Percentiles rank a stretch among this genome's conserved stretches.
phyloP scores from a whole-genome alignment of 1,140 invertebrate species.

The Yoshiicerus persimilis region DNA sequence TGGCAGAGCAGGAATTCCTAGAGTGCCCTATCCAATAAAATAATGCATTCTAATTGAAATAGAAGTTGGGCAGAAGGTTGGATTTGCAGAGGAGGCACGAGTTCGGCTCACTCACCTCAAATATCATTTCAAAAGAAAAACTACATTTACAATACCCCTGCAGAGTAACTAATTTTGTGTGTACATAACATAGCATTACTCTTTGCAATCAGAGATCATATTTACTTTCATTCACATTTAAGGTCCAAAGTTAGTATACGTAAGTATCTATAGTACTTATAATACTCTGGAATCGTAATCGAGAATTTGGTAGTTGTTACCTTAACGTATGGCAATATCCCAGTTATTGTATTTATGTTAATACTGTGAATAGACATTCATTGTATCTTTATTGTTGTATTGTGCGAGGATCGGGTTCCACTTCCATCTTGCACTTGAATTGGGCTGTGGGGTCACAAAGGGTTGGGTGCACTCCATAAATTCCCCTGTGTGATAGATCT shows the following conservation, averaged over 20 bases:
- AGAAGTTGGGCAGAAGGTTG: not conserved
- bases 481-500: conserved; percentile 2
- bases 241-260: not conserved
- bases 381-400: not conserved
- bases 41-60: not conserved
- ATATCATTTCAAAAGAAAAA: not conserved
- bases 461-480: conserved; percentile 21
- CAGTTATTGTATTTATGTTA: not conserved
- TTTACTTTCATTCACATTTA: not conserved
- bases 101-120: not conserved
- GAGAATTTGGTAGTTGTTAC: not conserved
- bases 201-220: not conserved
- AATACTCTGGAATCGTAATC: not conserved
- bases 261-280: not conserved
- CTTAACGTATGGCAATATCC: too few relatives aligned
- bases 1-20: not conserved
- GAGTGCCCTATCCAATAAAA: not conserved
- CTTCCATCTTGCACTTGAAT: not conserved
- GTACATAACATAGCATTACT: not conserved
- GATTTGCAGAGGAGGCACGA: not conserved
- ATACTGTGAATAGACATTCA: not conserved
- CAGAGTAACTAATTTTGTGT: not conserved
- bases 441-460: conserved; percentile 7
- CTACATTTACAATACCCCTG: not conserved
- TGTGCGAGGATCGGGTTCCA: not conserved